Evolutionary conservation across 2,797 vertebrate species (phyloP), one percentile per base, ranked within the genome.

Genomic region (Alauda arvensis): DNA sequence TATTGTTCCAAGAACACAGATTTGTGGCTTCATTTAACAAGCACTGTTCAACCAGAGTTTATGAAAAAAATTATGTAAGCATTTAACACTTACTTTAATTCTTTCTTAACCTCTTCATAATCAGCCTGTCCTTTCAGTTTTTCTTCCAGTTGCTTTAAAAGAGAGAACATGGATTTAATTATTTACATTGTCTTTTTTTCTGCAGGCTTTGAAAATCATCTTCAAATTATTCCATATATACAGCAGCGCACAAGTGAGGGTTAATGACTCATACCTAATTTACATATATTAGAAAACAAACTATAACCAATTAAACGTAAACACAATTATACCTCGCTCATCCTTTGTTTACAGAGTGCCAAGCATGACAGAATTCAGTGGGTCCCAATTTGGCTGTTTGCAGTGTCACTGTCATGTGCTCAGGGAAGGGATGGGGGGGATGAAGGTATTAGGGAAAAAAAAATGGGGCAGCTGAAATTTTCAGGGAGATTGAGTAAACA

Each of bases 81-180:
- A 83, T 67, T 53, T 68, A 78, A 87, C 76, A 95, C 98, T 98
- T 96, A 99, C 99, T 98, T 99, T 92, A 99, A 95, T 95, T 99
- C 99, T 96, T 99, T 99, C 97, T 99, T 99, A 95, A 99, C 98
- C 95, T 99, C 99, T 93, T 99, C 99, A 95, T 99, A 99, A 96
- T 99, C 99, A 40, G 98, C 97, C 97, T 99, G 99, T 77, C 98
- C 98, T 96, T 99, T 98, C 94, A 99, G 96, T 94, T 99, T 99
- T 96, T 99, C 98, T 98, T 99, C 99, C 96, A 99, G 97, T 97
- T 99, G 98, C 99, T 99, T 67, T 67, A 96, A 96, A 94, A 93
- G 81, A 95, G 77, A 94, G 85, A 92, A 96, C 67, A 96, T 9
- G 90, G 85, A 92, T 95, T 92, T 82, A 85, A 91, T 95, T 87